A percentile compares a stretch with the other conserved stretches of the same genome.
Evolutionary conservation across 2,113 vertebrate genomes (phyloP).

Genomic region (Oplegnathus fasciatus): DNA sequence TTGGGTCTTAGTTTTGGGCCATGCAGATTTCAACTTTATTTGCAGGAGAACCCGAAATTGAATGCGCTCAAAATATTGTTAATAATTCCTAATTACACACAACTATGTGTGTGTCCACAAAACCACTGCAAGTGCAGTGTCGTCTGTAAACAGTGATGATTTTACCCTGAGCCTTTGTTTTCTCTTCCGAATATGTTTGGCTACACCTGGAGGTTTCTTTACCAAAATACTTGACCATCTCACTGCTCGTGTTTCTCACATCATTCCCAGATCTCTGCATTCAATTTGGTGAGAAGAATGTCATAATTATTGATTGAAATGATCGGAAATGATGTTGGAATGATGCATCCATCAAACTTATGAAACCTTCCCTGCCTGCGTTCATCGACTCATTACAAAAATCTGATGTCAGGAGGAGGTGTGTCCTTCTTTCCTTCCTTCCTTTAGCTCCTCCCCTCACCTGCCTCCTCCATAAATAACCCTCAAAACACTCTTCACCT

Average conservation of each 20-base stretch:
- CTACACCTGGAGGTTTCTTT: not conserved
- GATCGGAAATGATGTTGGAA: not conserved
- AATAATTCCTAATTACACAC: not conserved
- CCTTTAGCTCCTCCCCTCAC: conserved; percentile 8
- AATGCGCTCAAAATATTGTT: not conserved
- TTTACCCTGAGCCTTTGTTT: not conserved
- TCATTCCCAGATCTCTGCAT: not conserved
- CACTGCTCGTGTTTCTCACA: not conserved
- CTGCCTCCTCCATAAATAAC: not conserved
- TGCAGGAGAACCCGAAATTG: not conserved
- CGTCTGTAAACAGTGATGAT: not conserved
- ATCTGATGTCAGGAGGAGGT: not conserved
- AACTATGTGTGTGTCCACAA: no score
- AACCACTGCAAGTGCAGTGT: no score
- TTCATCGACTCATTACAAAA: not conserved
- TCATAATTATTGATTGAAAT: not conserved
- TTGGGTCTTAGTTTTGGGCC: not conserved
- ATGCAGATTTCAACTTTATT: no score
- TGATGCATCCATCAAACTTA: not conserved
- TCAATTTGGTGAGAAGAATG: not conserved
- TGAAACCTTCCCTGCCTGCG: not conserved
- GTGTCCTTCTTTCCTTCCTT: not conserved
- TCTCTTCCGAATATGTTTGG: not conserved
- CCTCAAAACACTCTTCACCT: not conserved
- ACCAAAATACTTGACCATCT: no score